Evolutionary conservation across 2,797 vertebrate genomes (phyloP), one percentile per base, ranked within the genome.

Genomic region (Benthosema pterotum): DNA sequence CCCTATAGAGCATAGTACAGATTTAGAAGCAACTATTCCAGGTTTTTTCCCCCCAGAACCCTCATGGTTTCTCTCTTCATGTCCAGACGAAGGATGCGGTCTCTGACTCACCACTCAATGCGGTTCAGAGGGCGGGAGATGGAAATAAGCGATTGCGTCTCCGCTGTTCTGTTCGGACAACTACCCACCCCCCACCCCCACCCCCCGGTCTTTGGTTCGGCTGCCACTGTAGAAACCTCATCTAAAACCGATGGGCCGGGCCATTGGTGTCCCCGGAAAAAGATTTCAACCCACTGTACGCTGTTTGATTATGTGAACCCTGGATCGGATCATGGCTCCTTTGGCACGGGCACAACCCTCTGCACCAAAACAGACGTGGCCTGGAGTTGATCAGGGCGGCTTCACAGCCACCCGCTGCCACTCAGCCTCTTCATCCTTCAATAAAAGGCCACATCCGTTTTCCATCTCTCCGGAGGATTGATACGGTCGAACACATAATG

Each of bases 231-330:
- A 68, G 74, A 87, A 80, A 79, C 74, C 75, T 79, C 81, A 68
- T 86, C 78, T 83, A 62, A 67, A 79, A 79, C 65, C 18, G 54
- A 50, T 75, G 79, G 75, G 57, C 80, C n/a, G n/a, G n/a, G n/a
- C n/a, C n/a, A n/a, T n/a, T n/a, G n/a, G n/a, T n/a, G n/a, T 80
- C 78, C 83, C 53, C 71, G 69, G 47, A 62, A 75, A 75, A 56
- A 63, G 67, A 74, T 70, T 62, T 75, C 63, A 42, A 60, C 74
- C 73, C 58, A 58, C 75, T 77, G 69, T 86, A 69, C 0, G 47
- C 61, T 82, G 86, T 87, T 85, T 92, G 80, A 91, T 91, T 88
- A 83, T 74, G 79, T 85, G 75, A 85, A 77, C 77, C 63, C 56
- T 63, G 72, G 49, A 83, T 75, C 81, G n/a, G n/a, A n/a, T n/a